These are phyloP conservation scores for Margaritifera margaritifera DNA, from an alignment of 2,888 invertebrate species.

Conservation along the genomic window DNA sequence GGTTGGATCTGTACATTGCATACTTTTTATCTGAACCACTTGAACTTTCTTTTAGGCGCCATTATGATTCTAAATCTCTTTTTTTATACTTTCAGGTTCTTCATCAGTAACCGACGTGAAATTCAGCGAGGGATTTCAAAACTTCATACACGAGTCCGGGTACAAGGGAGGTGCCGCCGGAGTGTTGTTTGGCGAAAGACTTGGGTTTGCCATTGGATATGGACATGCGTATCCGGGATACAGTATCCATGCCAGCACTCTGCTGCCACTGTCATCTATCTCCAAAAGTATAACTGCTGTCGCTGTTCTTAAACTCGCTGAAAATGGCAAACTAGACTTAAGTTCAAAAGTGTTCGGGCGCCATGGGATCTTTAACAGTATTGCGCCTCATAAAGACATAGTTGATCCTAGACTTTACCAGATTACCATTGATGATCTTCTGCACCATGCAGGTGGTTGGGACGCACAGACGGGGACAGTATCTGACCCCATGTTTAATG, in stretches of 20 bases:
- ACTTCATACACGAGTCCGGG: constrained; percentile 48
- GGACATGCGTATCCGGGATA: constrained; percentile 49
- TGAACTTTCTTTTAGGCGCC: no score
- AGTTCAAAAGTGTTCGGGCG: constrained; percentile 56
- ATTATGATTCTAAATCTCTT: no score
- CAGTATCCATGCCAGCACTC: constrained; percentile 38
- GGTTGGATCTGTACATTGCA: no score
- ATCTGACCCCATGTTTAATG: constrained; percentile 62
- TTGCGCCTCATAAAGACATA: constrained; percentile 38
- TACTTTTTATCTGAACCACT: no score
- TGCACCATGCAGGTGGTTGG: constrained; percentile 67
- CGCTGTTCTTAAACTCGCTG: constrained; percentile 56
- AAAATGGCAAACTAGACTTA: constrained; percentile 51
- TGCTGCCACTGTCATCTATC: constrained; percentile 54
- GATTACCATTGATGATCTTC: constrained; percentile 64
- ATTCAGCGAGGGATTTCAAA: constrained; percentile 52
- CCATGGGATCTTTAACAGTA: constrained; percentile 42
- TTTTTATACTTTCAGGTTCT: constrained; percentile 9
- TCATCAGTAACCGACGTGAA: constrained; percentile 33
- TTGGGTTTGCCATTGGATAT: constrained; percentile 56
- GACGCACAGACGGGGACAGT: constrained; percentile 53
- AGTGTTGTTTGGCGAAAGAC: constrained; percentile 52
- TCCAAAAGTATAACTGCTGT: constrained; percentile 66
- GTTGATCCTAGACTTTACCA: constrained; percentile 55
- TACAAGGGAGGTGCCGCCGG: constrained; percentile 62